Base-by-base conservation (phyloP, 2,888 invertebrate species). In the Mythimna vitellina region DNA sequence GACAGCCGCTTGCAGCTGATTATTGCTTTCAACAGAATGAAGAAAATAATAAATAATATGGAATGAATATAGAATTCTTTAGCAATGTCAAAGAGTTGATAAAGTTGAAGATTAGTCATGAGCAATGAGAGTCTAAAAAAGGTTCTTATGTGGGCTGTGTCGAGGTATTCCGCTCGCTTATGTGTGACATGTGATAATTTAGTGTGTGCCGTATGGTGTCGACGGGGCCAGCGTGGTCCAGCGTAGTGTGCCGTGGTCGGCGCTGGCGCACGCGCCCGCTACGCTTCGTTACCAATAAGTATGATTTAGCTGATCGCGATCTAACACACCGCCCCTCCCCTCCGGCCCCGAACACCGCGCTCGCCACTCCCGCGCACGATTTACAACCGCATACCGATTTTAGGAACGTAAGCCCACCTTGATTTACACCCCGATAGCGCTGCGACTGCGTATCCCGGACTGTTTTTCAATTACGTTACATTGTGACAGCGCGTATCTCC, bases 271-370 rank as follows among this genome's bases (percentile, higher is more conserved):
- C 91, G 91, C 91, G 90, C 86, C 87, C 76, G 84, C 82, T 89
- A 90, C 90, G 93, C 91, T 94, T 94, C 93, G 92, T 93, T 94
- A 93, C 92, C 91, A 89, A 90, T 93, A 93, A 93, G 91, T 87
- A 90, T 94, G 94, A 94, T 94, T 94, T 93, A 94, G 82, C 86
- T 88, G 88, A 86, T 88, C 87, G 86, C 91, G 88, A 91, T 90
- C 91, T 88, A 89, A 88, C 89, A 87, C 87, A 82, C 84, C 70
- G 75, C 72, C 83, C 54, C 70, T 8, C 25, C 70, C 8, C 10
- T 14, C 22, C 29, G 29, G 1, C 9, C 35, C 12, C 9, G 42
- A 60, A 1, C 25, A n/a, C 46, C 62, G 29, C 51, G 58, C 71
- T 57, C 70, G 73, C 76, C 71, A 80, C 84, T 80, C 76, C 69